Evolutionary conservation across 1,140 invertebrate species (phyloP).

Genomic region (Aporrectodea caliginosa): DNA sequence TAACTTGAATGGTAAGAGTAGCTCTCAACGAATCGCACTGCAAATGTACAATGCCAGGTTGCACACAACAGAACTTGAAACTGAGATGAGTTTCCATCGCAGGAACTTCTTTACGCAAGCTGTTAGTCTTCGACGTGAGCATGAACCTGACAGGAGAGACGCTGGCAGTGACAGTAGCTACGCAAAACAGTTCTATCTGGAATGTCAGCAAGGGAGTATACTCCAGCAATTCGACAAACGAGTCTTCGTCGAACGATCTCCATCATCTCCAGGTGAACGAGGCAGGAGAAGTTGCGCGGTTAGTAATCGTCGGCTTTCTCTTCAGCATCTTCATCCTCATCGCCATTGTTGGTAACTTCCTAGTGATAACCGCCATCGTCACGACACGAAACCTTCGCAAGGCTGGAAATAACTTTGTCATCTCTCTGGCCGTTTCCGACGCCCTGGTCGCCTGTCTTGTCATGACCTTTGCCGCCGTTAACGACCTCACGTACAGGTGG

Average conservation of each 20-base stretch:
- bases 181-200: too few relatives aligned
- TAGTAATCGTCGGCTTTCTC: conserved; percentile 42
- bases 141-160: too few relatives aligned
- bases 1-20: too few relatives aligned
- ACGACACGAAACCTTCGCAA: conserved; percentile 63
- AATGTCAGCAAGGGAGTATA: too few relatives aligned
- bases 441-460: conserved; percentile 76
- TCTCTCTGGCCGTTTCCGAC: conserved; percentile 90
- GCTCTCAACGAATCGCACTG: too few relatives aligned
- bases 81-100: too few relatives aligned
- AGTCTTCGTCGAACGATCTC: neutral
- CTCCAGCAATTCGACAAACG: too few relatives aligned
- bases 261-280: conserved; percentile 66
- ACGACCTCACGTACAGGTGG: conserved; percentile 71
- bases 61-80: too few relatives aligned
- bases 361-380: conserved; percentile 65
- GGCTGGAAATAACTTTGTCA: conserved; percentile 90
- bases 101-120: too few relatives aligned
- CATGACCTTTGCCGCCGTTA: conserved; percentile 66
- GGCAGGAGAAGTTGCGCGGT: conserved; percentile 76
- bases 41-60: too few relatives aligned
- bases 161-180: too few relatives aligned
- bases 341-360: conserved; percentile 86
- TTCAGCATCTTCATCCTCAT: conserved; percentile 63
- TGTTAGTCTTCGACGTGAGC: too few relatives aligned